Evolutionary conservation across 2,113 vertebrate genomes (phyloP), one percentile per base, ranked within the genome.

Genomic region (Alectura lathami): DNA sequence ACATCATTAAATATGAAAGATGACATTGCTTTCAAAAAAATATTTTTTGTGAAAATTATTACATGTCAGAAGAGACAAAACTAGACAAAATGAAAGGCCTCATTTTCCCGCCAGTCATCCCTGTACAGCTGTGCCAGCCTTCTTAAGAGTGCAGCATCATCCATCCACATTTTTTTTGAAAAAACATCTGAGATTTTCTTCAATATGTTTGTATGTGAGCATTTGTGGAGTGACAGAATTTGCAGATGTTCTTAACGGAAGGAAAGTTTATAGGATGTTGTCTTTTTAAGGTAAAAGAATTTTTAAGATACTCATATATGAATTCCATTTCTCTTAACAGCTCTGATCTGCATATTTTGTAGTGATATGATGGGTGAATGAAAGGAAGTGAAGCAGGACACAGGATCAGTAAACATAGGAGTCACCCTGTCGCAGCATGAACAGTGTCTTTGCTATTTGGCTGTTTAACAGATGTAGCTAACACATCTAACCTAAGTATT

Each of bases 31-130:
- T 85, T 91, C 72, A 82, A 90, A 95, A 94, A 97, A 86, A 74
- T 43, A 62, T 77, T 95, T 96, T 76, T 84, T 83, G 50, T 60
- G 72, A 93, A 96, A 96, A 95, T 86, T 91, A 89, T 45, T 60
- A 42, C 24, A 18, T 84, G 91, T 72, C 83, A 91, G 82, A 94
- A 82, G 26, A 85, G 76, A 89, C 27, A 79, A 78, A 92, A 89
- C 45, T 95, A 86, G 77, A 78, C 78, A 3, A n/a, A 36, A 94
- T 32, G 63, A 32, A 93, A 57, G 83, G 23, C 24, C 76, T 91
- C 57, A 32, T 91, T 93, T 94, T 96, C 36, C 60, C 97, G 78
- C 32, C 89, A 92, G 72, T 74, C 84, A 94, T 89, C 85, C 73
- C 75, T 92, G 67, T n/a, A 54, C 40, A 93, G 77, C 54, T 89